Evolutionary conservation across 2,113 vertebrate species (phyloP).

Genomic region (Physeter macrocephalus): DNA sequence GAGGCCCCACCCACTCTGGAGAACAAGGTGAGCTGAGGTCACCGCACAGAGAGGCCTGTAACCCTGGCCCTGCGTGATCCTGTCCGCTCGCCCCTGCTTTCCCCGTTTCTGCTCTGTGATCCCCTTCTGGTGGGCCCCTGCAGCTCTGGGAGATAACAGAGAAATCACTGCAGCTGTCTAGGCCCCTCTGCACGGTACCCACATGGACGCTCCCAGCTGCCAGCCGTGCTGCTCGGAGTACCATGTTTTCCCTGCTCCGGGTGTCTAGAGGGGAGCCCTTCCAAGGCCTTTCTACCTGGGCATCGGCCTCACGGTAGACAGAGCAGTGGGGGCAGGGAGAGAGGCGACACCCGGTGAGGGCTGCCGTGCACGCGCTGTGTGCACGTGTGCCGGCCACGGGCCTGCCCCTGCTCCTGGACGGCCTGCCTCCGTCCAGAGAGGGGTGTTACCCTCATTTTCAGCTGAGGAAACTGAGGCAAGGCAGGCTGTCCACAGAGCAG

Average conservation of each 20-base stretch:
- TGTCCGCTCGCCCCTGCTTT: too few relatives aligned
- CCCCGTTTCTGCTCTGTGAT: neutral
- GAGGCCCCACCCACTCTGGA: neutral
- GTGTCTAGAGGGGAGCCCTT: neutral
- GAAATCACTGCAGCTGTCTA: neutral
- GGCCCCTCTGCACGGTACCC: neutral
- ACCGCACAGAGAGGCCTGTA: neutral
- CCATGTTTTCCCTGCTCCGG: neutral
- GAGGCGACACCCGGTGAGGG: accelerated
- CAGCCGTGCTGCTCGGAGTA: neutral
- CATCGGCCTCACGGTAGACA: neutral
- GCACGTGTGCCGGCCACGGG: accelerated
- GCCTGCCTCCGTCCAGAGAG: neutral
- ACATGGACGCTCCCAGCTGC: accelerated
- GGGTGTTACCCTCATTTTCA: neutral
- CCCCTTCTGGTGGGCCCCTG: neutral
- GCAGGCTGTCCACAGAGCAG: neutral
- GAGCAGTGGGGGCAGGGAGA: neutral
- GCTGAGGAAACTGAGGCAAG: neutral
- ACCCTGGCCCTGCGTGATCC: accelerated
- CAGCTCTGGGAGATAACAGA: neutral
- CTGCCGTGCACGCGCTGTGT: accelerated
- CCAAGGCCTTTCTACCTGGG: neutral
- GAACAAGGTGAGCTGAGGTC: neutral
- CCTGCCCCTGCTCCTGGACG: neutral